Percentiles rank a stretch among this genome's conserved stretches.
Conservation (phyloP, 2,797 vertebrate species). For the Leptoclinus maculatus region DNA sequence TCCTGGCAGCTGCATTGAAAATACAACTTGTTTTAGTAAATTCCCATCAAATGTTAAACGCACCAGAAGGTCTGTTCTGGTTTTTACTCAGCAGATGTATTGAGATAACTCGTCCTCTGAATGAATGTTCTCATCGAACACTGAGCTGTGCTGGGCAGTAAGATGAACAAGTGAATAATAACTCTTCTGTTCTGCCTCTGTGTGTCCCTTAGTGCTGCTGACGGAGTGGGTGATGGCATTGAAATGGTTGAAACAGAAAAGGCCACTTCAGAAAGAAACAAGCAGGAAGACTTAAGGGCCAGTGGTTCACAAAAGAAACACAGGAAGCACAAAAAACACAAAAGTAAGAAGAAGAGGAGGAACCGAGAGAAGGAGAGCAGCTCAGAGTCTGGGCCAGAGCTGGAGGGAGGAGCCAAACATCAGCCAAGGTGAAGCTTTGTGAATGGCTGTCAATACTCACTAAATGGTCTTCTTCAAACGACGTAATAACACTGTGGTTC, state of each 20-base stretch:
- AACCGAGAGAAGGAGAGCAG: slow-evolving; percentile 74
- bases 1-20: neutral
- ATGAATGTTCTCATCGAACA: too few relatives aligned
- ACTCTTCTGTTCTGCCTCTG: neutral
- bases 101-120: too few relatives aligned
- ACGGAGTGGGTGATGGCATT: neutral
- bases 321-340: slow-evolving; percentile 86
- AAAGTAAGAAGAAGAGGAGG: slow-evolving; percentile 81
- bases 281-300: slow-evolving; percentile 36
- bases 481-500: too few relatives aligned
- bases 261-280: slow-evolving; percentile 1
- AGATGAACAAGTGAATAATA: neutral
- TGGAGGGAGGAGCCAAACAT: slow-evolving; percentile 47
- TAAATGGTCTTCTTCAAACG: too few relatives aligned
- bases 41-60: too few relatives aligned
- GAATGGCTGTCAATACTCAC: too few relatives aligned
- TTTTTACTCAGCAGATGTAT: neutral
- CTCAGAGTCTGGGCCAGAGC: slow-evolving; percentile 68
- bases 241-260: slow-evolving; percentile 1
- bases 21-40: too few relatives aligned
- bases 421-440: slow-evolving; percentile 49
- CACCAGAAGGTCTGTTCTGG: too few relatives aligned
- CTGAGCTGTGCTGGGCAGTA: neutral
- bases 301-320: slow-evolving; percentile 71
- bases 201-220: slow-evolving; percentile 30